Percentiles rank a stretch among this genome's conserved stretches.
Conservation (phyloP, 2,888 invertebrate species). For the Deroplatys truncata region DNA sequence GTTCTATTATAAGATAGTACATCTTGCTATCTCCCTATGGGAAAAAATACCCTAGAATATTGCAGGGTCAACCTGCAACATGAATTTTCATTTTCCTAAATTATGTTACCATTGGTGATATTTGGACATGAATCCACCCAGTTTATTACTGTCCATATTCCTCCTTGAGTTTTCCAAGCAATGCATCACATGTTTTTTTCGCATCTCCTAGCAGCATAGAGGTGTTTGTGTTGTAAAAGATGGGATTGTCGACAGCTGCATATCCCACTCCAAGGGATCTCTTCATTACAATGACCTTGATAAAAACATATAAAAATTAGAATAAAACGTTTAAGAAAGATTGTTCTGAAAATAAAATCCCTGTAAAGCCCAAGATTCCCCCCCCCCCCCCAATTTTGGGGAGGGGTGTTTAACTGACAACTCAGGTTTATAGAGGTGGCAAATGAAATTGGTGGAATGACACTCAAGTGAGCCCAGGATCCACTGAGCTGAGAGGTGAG, state of each 20-base stretch:
- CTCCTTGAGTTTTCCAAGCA: constrained; percentile 62
- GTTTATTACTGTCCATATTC: constrained; percentile 27
- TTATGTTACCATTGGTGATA: background rate
- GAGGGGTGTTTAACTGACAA: too few relatives aligned
- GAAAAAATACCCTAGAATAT: background rate
- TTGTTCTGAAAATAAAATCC: background rate
- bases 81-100: background rate
- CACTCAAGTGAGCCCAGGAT: too few relatives aligned
- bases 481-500: too few relatives aligned
- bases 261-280: constrained; percentile 83
- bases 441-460: too few relatives aligned
- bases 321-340: background rate
- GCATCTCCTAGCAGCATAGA: constrained; percentile 86
- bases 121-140: background rate
- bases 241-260: constrained; percentile 88
- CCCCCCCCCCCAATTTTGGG: too few relatives aligned
- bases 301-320: constrained; percentile 4
- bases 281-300: constrained; percentile 83
- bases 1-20: background rate
- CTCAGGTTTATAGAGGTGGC: too few relatives aligned
- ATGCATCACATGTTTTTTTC: constrained; percentile 83
- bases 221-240: constrained; percentile 87
- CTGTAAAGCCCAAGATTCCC: background rate
- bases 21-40: background rate
- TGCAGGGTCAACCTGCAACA: background rate